Evolutionary conservation across 2,888 invertebrate genomes (phyloP), one percentile per base, ranked within the genome.

Genomic region (Scrobipalpa costella): DNA sequence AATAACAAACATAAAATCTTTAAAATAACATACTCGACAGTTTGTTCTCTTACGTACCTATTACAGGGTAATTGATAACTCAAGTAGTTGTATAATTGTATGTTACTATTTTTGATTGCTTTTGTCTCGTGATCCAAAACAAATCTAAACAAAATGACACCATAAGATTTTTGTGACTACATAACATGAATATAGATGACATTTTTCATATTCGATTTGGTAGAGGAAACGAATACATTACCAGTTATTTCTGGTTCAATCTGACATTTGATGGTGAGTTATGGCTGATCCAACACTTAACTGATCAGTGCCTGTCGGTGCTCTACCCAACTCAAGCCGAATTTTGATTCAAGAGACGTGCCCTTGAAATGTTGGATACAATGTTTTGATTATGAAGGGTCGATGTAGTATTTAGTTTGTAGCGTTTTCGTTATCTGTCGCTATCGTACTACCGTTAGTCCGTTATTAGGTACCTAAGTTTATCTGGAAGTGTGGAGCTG

Each of bases 301-400:
- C 60, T 60, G 60, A 60, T 60, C 47, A 27, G 60, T 60, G 47
- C 60, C 60, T 44, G 60, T 34, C 60, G 21, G 47, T 60, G 27
- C 60, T 60, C 33, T 34, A 33, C 55, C n/a, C 55, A 33, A 33
- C 33, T n/a, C 27, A 33, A n/a, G 15, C 27, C n/a, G 55, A 27
- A 27, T 33, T 55, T 55, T 15, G 13, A 27, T 13, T 21, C 11
- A 33, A n/a, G 55, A n/a, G 9, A 9, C 15, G 21, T 27, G 52
- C 34, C 55, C 55, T 55, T 55, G 33, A n/a, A 27, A 33, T 33
- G 33, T 27, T 5, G 50, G 2, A 19, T 40, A 40, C 1, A 1
- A 40, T 2, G 7, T 13, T 40, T 40, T 40, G 40, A 9, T 3
- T 3, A 3, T 40, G n/a, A 13, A n/a, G 40, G 40, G n/a, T 13